Percentiles rank a stretch among this genome's conserved stretches.
These are phyloP conservation scores for Anas platyrhynchos DNA, from an alignment of 2,113 vertebrate species.

Conservation along the genomic window DNA sequence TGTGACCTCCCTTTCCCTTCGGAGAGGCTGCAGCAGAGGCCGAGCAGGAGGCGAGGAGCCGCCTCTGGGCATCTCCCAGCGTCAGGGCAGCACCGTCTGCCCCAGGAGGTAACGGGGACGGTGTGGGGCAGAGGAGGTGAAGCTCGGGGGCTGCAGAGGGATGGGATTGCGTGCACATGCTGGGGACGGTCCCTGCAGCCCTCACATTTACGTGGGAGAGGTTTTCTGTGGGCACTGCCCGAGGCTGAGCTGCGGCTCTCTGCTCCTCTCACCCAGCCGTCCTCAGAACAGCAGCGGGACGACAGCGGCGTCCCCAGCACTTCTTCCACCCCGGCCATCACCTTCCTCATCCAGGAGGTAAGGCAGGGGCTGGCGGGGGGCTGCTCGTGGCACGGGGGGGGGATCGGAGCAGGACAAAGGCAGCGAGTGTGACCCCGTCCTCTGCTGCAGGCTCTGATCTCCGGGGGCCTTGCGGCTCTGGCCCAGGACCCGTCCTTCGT, in stretches of 20 bases:
- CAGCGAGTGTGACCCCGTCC: neutral
- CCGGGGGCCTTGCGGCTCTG: conserved; percentile 76
- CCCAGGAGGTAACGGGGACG: conserved; percentile 63
- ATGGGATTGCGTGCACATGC: neutral
- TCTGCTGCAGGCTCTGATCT: conserved; percentile 80
- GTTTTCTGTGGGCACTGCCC: neutral
- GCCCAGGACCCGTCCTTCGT: conserved; percentile 79
- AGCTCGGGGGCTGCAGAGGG: neutral
- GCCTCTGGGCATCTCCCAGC: neutral
- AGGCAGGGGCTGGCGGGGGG: neutral
- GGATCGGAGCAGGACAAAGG: neutral
- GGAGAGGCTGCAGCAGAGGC: neutral
- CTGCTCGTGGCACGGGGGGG: accelerated
- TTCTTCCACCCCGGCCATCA: conserved; percentile 67
- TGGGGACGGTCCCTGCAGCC: neutral
- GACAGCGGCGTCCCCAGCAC: neutral
- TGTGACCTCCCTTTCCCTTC: neutral
- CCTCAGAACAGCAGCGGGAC: neutral
- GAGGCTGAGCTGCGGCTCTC: neutral
- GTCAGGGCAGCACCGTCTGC: neutral
- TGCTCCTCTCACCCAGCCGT: conserved; percentile 22
- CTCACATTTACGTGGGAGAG: neutral
- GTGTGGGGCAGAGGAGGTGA: neutral
- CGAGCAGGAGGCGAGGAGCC: neutral
- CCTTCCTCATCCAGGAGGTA: conserved; percentile 87